Percentiles rank a stretch among this genome's conserved stretches.
These are phyloP conservation scores for Rhagonycha fulva DNA, from an alignment of 2,888 invertebrate genomes.

Conservation along the genomic window DNA sequence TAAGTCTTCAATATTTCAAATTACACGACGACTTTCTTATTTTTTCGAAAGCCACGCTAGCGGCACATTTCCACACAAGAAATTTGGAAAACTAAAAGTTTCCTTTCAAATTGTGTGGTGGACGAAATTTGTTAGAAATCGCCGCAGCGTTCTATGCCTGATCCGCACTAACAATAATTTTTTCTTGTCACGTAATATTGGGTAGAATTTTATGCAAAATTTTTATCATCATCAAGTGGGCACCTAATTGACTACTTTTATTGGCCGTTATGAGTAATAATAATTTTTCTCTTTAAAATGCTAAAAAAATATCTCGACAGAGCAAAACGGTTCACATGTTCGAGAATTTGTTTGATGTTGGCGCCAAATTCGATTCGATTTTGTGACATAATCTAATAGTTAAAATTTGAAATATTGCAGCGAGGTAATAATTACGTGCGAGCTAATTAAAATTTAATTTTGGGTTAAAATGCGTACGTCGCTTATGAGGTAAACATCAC, in stretches of 20 bases:
- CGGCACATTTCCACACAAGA: background rate
- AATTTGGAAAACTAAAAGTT: background rate
- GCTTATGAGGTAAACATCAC: conserved; percentile 3
- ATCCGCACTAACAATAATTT: conserved; percentile 12
- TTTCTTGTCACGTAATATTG: conserved; percentile 28
- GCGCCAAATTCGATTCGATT: background rate
- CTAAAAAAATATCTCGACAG: background rate
- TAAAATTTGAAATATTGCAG: background rate
- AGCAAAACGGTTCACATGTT: background rate
- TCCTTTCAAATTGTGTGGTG: background rate
- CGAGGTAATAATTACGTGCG: conserved; percentile 3
- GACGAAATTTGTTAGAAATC: background rate
- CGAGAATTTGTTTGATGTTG: background rate
- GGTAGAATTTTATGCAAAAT: conserved; percentile 25
- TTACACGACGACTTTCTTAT: conserved; percentile 20
- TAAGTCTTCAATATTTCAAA: conserved; percentile 37
- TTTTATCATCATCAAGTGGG: conserved; percentile 17
- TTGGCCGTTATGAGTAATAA: conserved; percentile 18
- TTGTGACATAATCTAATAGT: background rate
- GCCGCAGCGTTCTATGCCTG: conserved; percentile 1
- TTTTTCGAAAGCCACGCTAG: background rate
- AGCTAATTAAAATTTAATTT: conserved; percentile 18
- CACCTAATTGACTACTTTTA: conserved; percentile 21
- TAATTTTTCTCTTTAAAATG: conserved; percentile 15
- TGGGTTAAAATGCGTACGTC: background rate